These are phyloP conservation scores for Microctonus aethiopoides DNA, from an alignment of 2,888 invertebrate genomes.

Conservation along the genomic window DNA sequence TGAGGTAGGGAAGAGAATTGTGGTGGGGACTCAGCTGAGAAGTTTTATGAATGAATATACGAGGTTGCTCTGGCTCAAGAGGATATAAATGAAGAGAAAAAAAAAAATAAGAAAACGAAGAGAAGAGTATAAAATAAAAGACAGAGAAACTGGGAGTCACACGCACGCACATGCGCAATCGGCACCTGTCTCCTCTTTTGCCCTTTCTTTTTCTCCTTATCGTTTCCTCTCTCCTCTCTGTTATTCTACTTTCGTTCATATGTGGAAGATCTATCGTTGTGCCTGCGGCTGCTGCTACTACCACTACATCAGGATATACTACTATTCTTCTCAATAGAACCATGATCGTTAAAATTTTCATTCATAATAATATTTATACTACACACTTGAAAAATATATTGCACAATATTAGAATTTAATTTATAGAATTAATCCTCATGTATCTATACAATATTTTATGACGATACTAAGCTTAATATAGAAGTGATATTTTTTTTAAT, in stretches of 20 bases:
- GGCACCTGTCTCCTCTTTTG: slow-evolving; percentile 28
- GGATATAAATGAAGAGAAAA: background rate
- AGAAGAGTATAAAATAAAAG: no score
- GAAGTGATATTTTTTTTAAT: background rate
- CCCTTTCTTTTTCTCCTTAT: background rate
- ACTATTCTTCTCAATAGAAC: background rate
- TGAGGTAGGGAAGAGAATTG: background rate
- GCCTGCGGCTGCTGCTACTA: background rate
- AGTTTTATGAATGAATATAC: slow-evolving; percentile 71
- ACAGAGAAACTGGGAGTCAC: slow-evolving; percentile 15
- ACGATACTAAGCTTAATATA: background rate
- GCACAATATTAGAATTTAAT: background rate
- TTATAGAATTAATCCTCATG: background rate
- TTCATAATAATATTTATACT: background rate
- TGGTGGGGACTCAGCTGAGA: slow-evolving; percentile 31
- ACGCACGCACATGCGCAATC: slow-evolving; percentile 28
- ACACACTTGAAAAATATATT: background rate
- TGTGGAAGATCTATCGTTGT: background rate
- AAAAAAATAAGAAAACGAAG: slow-evolving; percentile 2
- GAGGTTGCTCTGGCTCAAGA: slow-evolving; percentile 43
- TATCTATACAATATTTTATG: background rate
- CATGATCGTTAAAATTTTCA: background rate
- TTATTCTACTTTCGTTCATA: background rate
- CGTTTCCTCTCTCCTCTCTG: background rate
- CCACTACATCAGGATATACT: background rate